Percentiles rank a stretch among this genome's conserved stretches.
These are phyloP conservation scores for Heliconius charithonia DNA, from an alignment of 2,888 invertebrate genomes.

Conservation along the genomic window DNA sequence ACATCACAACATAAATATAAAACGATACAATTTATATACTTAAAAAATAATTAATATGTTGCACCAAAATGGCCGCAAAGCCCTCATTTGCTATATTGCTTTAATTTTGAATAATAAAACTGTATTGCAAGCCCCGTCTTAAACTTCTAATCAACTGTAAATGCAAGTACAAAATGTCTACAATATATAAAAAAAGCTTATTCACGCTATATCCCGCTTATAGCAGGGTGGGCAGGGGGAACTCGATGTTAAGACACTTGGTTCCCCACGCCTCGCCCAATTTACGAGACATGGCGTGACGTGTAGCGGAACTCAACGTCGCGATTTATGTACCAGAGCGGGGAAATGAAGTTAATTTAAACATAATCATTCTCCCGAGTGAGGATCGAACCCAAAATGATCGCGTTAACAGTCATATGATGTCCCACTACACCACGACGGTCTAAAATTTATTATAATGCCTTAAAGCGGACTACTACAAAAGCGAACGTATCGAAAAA, in stretches of 20 bases:
- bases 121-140: conserved; percentile 45
- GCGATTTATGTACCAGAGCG: too few relatives aligned
- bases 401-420: not conserved
- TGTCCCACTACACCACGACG: not conserved
- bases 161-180: conserved; percentile 36
- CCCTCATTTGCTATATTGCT: conserved; percentile 38
- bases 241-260: not conserved
- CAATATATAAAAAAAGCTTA: not conserved
- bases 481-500: conserved; percentile 5
- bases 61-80: conserved; percentile 61
- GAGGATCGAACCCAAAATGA: not conserved
- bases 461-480: not conserved
- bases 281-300: not conserved
- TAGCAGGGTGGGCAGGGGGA: not conserved
- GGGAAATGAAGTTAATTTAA: too few relatives aligned
- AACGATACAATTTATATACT: conserved; percentile 68
- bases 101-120: conserved; percentile 39
- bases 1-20: conserved; percentile 83
- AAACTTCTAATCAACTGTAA: conserved; percentile 43
- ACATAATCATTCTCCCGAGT: too few relatives aligned
- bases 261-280: not conserved
- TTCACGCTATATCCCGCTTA: not conserved
- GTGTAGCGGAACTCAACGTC: not conserved
- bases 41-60: conserved; percentile 62
- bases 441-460: not conserved